These are phyloP conservation scores for Acrobeloides nanus DNA, from an alignment of 2,888 invertebrate genomes.

Conservation along the genomic window DNA sequence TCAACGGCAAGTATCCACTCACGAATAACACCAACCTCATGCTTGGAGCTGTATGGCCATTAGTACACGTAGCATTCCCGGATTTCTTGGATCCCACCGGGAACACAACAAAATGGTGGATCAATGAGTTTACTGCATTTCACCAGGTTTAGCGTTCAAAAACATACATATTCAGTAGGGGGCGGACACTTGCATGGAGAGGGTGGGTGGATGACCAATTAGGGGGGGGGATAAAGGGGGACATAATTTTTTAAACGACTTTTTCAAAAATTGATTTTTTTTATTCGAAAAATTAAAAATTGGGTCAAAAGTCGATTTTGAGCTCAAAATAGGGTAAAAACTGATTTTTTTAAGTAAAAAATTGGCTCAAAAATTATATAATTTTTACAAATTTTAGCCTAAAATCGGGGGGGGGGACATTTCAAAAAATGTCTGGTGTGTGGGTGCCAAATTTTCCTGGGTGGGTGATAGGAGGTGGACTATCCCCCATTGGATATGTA, in stretches of 20 bases:
- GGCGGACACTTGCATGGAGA: constrained; percentile 80
- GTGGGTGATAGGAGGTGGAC: too few species aligned
- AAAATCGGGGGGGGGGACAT: too few species aligned
- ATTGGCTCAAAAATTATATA: too few species aligned
- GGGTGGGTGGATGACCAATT: constrained; percentile 79
- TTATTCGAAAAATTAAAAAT: too few species aligned
- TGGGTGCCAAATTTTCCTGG: too few species aligned
- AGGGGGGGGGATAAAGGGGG: constrained; percentile 55
- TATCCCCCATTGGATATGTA: too few species aligned
- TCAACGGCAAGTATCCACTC: constrained; percentile 40
- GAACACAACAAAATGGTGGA: constrained; percentile 43
- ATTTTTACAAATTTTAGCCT: too few species aligned
- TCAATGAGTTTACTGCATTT: constrained; percentile 32
- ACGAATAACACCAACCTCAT: constrained; percentile 41
- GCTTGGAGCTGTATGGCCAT: constrained; percentile 44
- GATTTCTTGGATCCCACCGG: constrained; percentile 43
- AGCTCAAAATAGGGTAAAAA: too few species aligned
- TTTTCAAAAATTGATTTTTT: not conserved
- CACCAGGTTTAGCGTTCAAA: too few species aligned
- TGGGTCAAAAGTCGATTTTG: too few species aligned
- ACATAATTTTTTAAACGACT: not conserved
- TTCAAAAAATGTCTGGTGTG: too few species aligned
- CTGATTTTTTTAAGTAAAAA: too few species aligned
- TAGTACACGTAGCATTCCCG: constrained; percentile 46
- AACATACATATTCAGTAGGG: constrained; percentile 52